phyloP scores from a whole-genome alignment of 2,113 vertebrate species.

The Delphinus delphis region DNA sequence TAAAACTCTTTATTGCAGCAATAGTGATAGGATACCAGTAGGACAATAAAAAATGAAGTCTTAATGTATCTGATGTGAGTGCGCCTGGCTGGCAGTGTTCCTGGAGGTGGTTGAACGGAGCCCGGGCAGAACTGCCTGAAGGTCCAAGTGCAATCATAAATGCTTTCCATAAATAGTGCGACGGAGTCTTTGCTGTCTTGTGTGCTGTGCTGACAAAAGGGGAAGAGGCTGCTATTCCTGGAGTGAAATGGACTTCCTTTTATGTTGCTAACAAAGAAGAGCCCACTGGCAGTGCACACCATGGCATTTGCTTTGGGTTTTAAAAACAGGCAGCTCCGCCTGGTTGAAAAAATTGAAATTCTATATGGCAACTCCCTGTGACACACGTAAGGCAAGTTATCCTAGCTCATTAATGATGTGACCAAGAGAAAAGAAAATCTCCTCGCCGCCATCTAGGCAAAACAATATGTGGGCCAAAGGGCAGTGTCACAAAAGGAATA shows the following conservation, averaged over 20 bases:
- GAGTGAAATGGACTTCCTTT: conserved; percentile 51
- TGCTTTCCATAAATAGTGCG: conserved; percentile 75
- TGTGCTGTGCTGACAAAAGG: background rate
- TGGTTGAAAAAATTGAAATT: conserved; percentile 38
- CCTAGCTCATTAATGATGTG: conserved; percentile 9
- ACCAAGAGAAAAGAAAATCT: background rate
- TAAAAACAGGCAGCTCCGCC: conserved; percentile 1
- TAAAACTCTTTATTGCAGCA: conserved; percentile 58
- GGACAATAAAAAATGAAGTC: conserved; percentile 70
- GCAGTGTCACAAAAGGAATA: background rate
- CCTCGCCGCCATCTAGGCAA: background rate
- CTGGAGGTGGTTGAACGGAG: conserved; percentile 50
- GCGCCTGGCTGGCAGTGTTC: conserved; percentile 62
- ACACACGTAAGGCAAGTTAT: background rate
- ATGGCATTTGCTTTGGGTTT: conserved; percentile 57
- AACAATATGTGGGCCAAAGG: background rate
- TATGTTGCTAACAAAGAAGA: conserved; percentile 60
- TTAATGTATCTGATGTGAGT: conserved; percentile 60
- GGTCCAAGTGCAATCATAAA: conserved; percentile 63
- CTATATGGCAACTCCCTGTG: background rate
- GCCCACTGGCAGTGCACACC: background rate
- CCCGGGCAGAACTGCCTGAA: conserved; percentile 63
- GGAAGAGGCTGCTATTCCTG: background rate
- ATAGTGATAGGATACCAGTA: conserved; percentile 14
- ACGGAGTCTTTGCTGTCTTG: background rate